Evolutionary conservation across 2,113 vertebrate genomes (phyloP), one percentile per base, ranked within the genome.

Genomic region (Furnarius figulus): DNA sequence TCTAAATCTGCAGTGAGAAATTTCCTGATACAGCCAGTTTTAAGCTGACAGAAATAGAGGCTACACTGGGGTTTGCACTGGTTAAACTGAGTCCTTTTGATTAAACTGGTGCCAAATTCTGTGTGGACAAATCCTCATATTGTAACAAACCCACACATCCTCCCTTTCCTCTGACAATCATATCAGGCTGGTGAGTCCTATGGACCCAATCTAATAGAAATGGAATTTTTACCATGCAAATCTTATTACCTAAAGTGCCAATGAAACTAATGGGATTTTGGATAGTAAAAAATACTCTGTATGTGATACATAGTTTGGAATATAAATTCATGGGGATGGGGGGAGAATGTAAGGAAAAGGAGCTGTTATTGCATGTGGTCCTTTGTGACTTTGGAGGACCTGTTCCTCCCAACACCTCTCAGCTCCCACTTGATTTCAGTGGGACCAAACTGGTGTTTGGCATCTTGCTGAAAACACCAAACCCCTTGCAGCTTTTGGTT

Each of bases 141-240:
- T 96, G 96, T 97, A 95, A 52, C 78, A 95, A 94, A 94, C 95
- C 95, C 94, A 96, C 89, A 97, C 77, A 95, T 96, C 74, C 93
- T 94, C 70, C 93, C 94, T 92, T 96, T 96, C 90, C 92, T 85
- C 96, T 96, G 96, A 97, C 97, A 97, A 96, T 97, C 91, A 86
- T 97, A 97, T 97, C 96, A 95, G 95, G 58, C 94, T 95, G 95
- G 95, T 92, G 95, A 97, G 95, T 97, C 95, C 96, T 97, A 85
- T 97, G 96, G 97, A 97, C 96, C 96, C 95, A 93, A 95, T 97
- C 95, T 95, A 96, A 97, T 96, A 97, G 95, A 97, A 97, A 96
- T 96, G 97, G 93, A 97, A 96, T 97, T 97, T 97, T 97, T 96
- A 97, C 96, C 96, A 97, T 97, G 97, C 95, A 97, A 97, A 97